Evolutionary conservation across 2,113 vertebrate genomes (phyloP), one percentile per base, ranked within the genome.

Genomic region (Colossoma macropomum): DNA sequence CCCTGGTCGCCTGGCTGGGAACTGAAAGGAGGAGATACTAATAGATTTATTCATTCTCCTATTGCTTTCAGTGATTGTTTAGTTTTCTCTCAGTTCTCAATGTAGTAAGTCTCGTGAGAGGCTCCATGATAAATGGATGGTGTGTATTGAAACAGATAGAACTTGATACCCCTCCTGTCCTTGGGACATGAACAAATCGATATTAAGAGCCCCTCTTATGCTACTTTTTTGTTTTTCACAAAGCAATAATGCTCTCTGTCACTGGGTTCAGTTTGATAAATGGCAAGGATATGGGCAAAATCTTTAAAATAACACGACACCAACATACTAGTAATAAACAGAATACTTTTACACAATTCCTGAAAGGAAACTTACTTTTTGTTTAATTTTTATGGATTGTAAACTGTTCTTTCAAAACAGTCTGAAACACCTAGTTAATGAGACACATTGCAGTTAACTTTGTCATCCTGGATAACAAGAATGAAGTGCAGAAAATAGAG

Each of bases 101-200:
- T 71, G 21, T 45, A 34, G 30, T 9, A 23, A 45, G 54, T 25
- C 32, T 75, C 48, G 30, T 27, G 60, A 54, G 60, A 62, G 45
- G 48, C 41, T 75, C 41, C 56, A 27, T 75, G 50, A 75, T 59
- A 34, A 72, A 68, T 82, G 68, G 68, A 74, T 25, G 8, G 80
- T 80, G 76, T 89, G 78, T 78, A 50, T 69, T 81, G 87, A 76
- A 62, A 32, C 60, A 85, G 88, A 84, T 77, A 86, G 83, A 89
- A 93, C 85, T 86, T 84, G 90, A 93, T 87, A 92, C 89, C 87
- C 28, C 23, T 62, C 75, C 79, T 92, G 91, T 60, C 91, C 91
- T 93, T 93, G 89, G 82, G 63, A 62, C 80, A 81, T 86, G 80
- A 85, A 79, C 54, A 54, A 87, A 89, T 93, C 90, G 23, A 92